Conservation (phyloP, 1,140 invertebrate genomes). For the Drosophila lini region DNA sequence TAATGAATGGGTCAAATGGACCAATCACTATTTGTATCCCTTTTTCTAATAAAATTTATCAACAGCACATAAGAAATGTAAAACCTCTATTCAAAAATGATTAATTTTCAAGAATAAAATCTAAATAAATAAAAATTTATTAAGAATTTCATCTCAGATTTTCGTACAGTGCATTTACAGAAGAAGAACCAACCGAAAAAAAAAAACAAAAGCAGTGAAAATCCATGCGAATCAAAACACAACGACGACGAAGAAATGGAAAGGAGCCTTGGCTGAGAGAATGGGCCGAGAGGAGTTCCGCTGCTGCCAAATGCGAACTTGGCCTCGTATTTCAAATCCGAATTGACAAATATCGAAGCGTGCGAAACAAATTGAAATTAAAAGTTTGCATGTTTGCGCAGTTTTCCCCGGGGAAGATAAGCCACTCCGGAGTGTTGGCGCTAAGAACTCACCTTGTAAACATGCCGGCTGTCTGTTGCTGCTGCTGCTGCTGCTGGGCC, state of each 20-base stretch:
- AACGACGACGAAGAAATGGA: conserved; percentile 31
- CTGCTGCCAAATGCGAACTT: conserved; percentile 55
- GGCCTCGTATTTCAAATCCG: conserved; percentile 58
- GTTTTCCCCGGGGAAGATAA: conserved; percentile 36
- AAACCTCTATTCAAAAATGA: too few relatives aligned
- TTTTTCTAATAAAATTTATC: too few relatives aligned
- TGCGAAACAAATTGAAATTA: conserved; percentile 82
- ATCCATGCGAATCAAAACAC: conserved; percentile 20
- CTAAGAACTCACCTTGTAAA: conserved; percentile 83
- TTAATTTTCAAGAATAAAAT: too few relatives aligned
- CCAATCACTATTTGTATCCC: too few relatives aligned
- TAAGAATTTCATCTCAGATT: background rate
- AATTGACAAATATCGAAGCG: conserved; percentile 79
- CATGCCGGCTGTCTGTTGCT: conserved; percentile 75
- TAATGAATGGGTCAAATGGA: too few relatives aligned
- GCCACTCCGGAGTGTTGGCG: conserved; percentile 54
- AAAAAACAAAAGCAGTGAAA: conserved; percentile 49
- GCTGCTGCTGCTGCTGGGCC: conserved; percentile 45
- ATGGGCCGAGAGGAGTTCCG: conserved; percentile 44
- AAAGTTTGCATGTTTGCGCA: conserved; percentile 77
- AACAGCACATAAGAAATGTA: too few relatives aligned
- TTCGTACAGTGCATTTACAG: conserved; percentile 2
- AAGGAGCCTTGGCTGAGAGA: conserved; percentile 48
- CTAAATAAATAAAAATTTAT: conserved; percentile 8
- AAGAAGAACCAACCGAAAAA: conserved; percentile 10